A percentile compares a stretch with the other conserved stretches of the same genome.
Evolutionary conservation across 2,113 vertebrate genomes (phyloP).

Genomic region (Rhinoderma darwinii): DNA sequence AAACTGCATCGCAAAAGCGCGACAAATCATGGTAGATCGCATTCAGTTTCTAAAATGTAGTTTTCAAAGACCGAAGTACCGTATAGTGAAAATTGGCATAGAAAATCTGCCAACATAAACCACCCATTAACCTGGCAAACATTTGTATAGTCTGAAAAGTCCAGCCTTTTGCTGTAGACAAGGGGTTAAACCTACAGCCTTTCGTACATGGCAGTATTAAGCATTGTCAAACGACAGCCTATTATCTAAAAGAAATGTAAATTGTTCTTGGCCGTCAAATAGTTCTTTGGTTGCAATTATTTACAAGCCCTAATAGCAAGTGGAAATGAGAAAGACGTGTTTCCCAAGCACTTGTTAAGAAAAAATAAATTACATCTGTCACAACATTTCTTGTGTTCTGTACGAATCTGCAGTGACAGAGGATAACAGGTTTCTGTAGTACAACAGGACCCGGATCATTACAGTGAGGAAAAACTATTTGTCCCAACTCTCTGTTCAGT

Average conservation of each 20-base stretch:
- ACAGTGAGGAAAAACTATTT: slow-evolving; percentile 55
- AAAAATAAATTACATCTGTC: slow-evolving; percentile 60
- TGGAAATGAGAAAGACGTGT: slow-evolving; percentile 58
- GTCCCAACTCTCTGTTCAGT: slow-evolving; percentile 22
- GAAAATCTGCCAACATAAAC: background rate
- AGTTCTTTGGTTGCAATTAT: slow-evolving; percentile 59
- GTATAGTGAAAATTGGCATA: background rate
- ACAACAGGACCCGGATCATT: slow-evolving; percentile 51
- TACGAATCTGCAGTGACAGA: slow-evolving; percentile 54
- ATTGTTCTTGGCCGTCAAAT: slow-evolving; percentile 49
- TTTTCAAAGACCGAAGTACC: too few relatives aligned
- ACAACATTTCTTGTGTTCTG: slow-evolving; percentile 43
- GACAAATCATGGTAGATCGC: too few relatives aligned
- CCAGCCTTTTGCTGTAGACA: background rate
- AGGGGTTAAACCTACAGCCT: slow-evolving; percentile 8
- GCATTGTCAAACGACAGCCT: slow-evolving; percentile 36
- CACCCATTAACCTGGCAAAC: background rate
- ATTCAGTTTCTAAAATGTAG: too few relatives aligned
- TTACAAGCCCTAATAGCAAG: slow-evolving; percentile 54
- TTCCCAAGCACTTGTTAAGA: slow-evolving; percentile 55
- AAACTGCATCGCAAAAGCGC: too few relatives aligned
- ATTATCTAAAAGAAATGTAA: slow-evolving; percentile 51
- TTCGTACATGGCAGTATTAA: slow-evolving; percentile 26
- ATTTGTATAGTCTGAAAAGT: background rate
- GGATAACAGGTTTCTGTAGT: slow-evolving; percentile 57